Evolutionary conservation across 2,797 vertebrate genomes (phyloP).

Genomic region (Coregonus ussuriensis): DNA sequence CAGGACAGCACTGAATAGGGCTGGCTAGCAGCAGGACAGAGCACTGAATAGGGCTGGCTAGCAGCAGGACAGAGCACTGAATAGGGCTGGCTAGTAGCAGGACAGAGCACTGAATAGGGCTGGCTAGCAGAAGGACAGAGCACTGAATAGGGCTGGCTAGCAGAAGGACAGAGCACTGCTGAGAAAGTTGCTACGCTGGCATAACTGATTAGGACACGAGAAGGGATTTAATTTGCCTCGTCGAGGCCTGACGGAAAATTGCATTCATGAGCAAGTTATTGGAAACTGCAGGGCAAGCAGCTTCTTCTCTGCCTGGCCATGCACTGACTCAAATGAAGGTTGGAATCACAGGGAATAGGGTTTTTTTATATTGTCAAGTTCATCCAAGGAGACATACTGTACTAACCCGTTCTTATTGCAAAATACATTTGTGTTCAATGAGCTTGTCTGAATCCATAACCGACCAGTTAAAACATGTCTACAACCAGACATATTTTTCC

Average conservation of each 20-base stretch:
- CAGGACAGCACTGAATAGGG: too few species aligned
- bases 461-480: not conserved
- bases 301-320: constrained; percentile 11
- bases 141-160: not conserved
- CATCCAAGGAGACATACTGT: not conserved
- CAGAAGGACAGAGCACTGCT: not conserved
- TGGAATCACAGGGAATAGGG: constrained; percentile 8
- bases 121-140: not conserved
- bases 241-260: constrained; percentile 19
- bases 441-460: not conserved
- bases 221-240: constrained; percentile 19
- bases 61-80: too few species aligned
- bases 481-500: too few species aligned
- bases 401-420: not conserved
- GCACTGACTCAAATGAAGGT: not conserved
- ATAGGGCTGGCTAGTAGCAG: too few species aligned
- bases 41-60: too few species aligned
- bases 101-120: too few species aligned
- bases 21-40: too few species aligned
- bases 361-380: not conserved
- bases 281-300: constrained; percentile 7
- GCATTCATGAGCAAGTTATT: constrained; percentile 35
- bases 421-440: too few species aligned
- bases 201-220: constrained; percentile 13
- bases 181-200: constrained; percentile 7